Base-by-base conservation (phyloP, 2,888 invertebrate species). In the Drosophila anomalata region DNA sequence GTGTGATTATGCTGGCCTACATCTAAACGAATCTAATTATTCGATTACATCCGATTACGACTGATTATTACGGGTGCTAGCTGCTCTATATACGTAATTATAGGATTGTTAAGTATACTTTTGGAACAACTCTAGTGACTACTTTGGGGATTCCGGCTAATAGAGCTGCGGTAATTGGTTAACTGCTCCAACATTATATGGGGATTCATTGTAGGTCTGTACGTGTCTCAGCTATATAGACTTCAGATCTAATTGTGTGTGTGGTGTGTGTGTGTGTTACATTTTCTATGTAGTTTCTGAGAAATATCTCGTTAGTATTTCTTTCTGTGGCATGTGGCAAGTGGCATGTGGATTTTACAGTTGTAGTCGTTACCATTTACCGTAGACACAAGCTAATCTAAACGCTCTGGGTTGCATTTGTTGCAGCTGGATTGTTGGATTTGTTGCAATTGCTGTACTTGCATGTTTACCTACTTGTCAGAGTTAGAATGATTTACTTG, bases 391-490 rank as follows among this genome's bases (percentile, higher is more conserved):
- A 71, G 56, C 86, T 81, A 82, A 74, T 24, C 83, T 86, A 36
- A 74, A 69, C 62, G 51, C 54, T 56, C n/a, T 63, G 57, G 53
- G 53, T 71, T 24, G 51, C 54, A 60, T 53, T 55, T 65, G 44
- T 58, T 70, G 52, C 55, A 58, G 57, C 47, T 61, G 70, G 41
- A 29, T 29, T 14, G 57, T 39, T 58, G 60, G 39, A 48, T 44
- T 66, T 62, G 63, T 63, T 71, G 41, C 71, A 31, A 51, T 65
- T 24, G 53, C 66, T 61, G 36, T 57, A 62, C 47, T 56, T 67
- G 50, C 41, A 20, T 84, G 78, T 17, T 42, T 87, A 87, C 82
- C 87, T 82, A 87, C 87, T 83, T 87, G 87, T 81, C 81, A 76
- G 51, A 73, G 71, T 72, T 78, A 71, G 81, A 80, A 80, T 80